These are phyloP conservation scores for Eremobia ochroleuca DNA, from an alignment of 2,888 invertebrate species.

Conservation along the genomic window DNA sequence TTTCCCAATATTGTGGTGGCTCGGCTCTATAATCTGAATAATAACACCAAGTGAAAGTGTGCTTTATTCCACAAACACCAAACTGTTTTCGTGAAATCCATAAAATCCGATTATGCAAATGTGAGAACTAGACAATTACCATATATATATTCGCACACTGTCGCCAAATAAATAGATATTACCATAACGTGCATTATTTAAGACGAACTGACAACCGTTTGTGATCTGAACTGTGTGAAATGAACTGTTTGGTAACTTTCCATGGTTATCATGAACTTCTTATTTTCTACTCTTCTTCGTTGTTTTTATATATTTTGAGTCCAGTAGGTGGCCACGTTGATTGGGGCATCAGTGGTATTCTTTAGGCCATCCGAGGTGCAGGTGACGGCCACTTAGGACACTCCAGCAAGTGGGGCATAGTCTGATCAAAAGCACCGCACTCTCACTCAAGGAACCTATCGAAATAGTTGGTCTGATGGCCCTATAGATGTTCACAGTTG, in stretches of 20 bases:
- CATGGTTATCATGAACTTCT: not conserved
- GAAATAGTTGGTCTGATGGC: not conserved
- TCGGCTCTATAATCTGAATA: slow-evolving; percentile 44
- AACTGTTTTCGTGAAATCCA: slow-evolving; percentile 62
- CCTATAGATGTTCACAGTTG: no score
- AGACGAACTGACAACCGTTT: slow-evolving; percentile 45
- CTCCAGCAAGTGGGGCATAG: not conserved
- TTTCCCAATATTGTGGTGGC: slow-evolving; percentile 23
- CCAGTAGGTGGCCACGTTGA: not conserved
- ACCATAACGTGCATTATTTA: slow-evolving; percentile 64
- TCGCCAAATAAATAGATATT: slow-evolving; percentile 65
- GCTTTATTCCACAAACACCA: slow-evolving; percentile 49
- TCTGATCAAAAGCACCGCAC: not conserved
- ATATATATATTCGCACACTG: slow-evolving; percentile 65
- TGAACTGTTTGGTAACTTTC: slow-evolving; percentile 23
- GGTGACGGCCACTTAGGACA: not conserved
- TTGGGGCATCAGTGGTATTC: not conserved
- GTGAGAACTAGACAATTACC: slow-evolving; percentile 66
- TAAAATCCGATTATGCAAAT: slow-evolving; percentile 75
- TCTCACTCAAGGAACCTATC: not conserved
- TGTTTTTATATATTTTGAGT: not conserved
- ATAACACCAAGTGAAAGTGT: slow-evolving; percentile 61
- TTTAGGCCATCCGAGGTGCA: no score
- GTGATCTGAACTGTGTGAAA: slow-evolving; percentile 40
- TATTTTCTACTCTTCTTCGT: not conserved